These are phyloP conservation scores for Tipula vernalis DNA, from an alignment of 2,888 invertebrate species.

Conservation along the genomic window DNA sequence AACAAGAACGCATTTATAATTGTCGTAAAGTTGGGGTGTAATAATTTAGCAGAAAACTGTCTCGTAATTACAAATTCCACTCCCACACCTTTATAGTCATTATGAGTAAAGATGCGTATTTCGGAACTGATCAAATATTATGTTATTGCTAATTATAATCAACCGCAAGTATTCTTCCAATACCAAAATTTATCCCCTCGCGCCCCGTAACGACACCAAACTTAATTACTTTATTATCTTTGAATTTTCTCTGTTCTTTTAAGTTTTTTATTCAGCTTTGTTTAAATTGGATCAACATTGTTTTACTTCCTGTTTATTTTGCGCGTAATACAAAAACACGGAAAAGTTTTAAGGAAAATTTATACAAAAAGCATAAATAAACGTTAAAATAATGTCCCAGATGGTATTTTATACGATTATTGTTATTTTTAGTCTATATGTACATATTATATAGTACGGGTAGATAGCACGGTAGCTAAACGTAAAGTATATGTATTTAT, in stretches of 20 bases:
- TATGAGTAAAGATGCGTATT: background rate
- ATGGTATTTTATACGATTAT: background rate
- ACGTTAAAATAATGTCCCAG: background rate
- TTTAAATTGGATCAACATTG: background rate
- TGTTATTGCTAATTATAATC: background rate
- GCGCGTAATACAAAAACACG: background rate
- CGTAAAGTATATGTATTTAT: background rate
- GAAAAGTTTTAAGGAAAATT: background rate
- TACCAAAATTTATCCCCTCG: background rate
- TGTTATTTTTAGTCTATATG: background rate
- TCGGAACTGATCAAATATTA: background rate
- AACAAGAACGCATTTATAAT: background rate
- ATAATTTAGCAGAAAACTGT: background rate
- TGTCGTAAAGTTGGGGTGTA: background rate
- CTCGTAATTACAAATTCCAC: background rate
- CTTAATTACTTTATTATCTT: background rate
- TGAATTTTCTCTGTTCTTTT: background rate
- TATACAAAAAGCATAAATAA: background rate
- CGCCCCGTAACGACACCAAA: background rate
- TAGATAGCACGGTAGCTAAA: background rate
- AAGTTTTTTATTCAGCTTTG: background rate
- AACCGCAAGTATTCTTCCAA: background rate
- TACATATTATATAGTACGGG: background rate
- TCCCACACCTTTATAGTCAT: background rate
- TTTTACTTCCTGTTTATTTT: background rate